phyloP scores from a whole-genome alignment of 2,888 invertebrate species.

The Podabrus alpinus region DNA sequence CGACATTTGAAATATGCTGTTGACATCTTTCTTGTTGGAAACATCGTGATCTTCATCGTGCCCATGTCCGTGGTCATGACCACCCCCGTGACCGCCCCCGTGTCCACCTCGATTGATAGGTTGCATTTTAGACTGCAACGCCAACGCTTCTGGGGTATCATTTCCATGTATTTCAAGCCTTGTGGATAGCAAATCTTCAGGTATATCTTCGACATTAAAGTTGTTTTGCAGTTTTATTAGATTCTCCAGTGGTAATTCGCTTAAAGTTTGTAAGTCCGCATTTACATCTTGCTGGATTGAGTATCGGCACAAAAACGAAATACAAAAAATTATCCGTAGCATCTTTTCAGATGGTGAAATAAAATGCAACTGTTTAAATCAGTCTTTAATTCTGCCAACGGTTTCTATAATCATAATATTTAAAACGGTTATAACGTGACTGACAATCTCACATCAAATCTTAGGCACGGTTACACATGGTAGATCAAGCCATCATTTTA shows the following conservation, averaged over 20 bases:
- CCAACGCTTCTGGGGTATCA: conserved; percentile 43
- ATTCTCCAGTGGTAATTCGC: conserved; percentile 71
- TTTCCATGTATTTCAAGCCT: conserved; percentile 1
- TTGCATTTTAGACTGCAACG: conserved; percentile 42
- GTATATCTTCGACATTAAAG: conserved; percentile 40
- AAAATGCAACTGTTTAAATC: not conserved
- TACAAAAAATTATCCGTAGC: not conserved
- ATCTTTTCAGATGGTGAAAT: not conserved
- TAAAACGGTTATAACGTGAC: conserved; percentile 15
- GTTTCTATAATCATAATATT: conserved; percentile 4
- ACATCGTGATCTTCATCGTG: conserved; percentile 48
- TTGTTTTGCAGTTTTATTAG: conserved; percentile 66
- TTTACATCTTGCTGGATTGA: conserved; percentile 43
- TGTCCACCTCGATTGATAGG: conserved; percentile 42
- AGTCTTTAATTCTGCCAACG: not conserved
- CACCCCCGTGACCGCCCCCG: conserved; percentile 27
- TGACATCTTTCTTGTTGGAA: conserved; percentile 58
- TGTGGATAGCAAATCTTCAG: conserved; percentile 1
- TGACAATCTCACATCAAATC: conserved; percentile 9
- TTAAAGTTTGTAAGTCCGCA: conserved; percentile 60
- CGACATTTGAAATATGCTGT: conserved; percentile 76
- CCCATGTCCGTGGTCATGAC: conserved; percentile 36
- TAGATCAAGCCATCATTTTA: conserved; percentile 20
- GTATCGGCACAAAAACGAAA: not conserved
- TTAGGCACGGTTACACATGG: conserved; percentile 34